phyloP scores from a whole-genome alignment of 1,140 invertebrate species.

The Campoletis sonorensis region DNA sequence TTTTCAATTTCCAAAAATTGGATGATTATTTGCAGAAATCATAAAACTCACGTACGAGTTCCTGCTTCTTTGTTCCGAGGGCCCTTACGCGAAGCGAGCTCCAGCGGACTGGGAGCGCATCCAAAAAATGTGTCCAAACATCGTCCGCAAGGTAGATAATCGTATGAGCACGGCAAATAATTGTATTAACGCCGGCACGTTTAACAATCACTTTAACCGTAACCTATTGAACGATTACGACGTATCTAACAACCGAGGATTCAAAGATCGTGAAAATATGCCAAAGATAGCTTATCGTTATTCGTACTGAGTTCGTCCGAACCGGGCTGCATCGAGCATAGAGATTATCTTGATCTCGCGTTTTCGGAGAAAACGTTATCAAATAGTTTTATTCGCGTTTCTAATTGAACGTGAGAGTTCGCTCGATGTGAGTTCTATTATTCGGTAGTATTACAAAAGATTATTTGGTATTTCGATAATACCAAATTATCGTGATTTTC shows the following conservation, averaged over 20 bases:
- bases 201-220: slow-evolving; percentile 55
- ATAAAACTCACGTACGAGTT: slow-evolving; percentile 77
- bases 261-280: neutral
- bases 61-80: slow-evolving; percentile 76
- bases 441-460: slow-evolving; percentile 26
- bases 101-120: slow-evolving; percentile 78
- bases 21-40: slow-evolving; percentile 60
- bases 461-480: slow-evolving; percentile 31
- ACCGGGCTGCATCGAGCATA: neutral
- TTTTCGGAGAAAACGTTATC: neutral
- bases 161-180: slow-evolving; percentile 58
- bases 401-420: neutral
- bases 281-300: slow-evolving; percentile 19
- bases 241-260: neutral
- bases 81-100: slow-evolving; percentile 76
- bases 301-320: slow-evolving; percentile 17
- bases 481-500: slow-evolving; percentile 3
- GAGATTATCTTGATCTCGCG: neutral
- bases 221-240: slow-evolving; percentile 35
- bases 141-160: slow-evolving; percentile 76
- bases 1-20: neutral
- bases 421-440: neutral
- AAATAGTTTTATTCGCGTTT: neutral
- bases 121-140: slow-evolving; percentile 75
- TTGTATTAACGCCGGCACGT: slow-evolving; percentile 55